Base-by-base conservation (phyloP, 2,888 invertebrate species). In the Nephrotoma guestfalica region DNA sequence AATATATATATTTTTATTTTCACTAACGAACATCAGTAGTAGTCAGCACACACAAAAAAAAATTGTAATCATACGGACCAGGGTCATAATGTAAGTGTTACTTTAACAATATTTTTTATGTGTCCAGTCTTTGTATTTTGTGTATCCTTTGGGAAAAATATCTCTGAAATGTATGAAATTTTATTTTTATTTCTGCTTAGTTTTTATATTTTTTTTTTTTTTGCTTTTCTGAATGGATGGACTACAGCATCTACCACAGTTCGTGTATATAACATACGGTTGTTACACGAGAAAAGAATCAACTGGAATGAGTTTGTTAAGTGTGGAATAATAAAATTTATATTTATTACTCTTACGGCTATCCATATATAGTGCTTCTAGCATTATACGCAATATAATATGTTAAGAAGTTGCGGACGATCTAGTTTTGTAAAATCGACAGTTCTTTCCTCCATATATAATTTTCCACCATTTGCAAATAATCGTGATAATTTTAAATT, bases 71-170 rank as follows among this genome's bases (percentile, higher is more conserved):
- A 71, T 71, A 71, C 71, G 71, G 42, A 84, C 84, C 84, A 84
- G 84, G 84, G 84, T 84, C 84, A 84, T 71, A 42, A 84, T 84
- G 84, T 84, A 84, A 84, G 84, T 84, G 84, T 84, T 84, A 84
- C 42, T 84, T 84, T 84, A 84, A 42, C 42, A 84, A 84, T 84
- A 84, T 84, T 84, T 84, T 84, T 84, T 84, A 84, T 84, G 84
- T 84, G 84, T 84, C 84, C 84, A 84, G 84, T 84, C 84, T 84
- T 84, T 84, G 41, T 41, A 84, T 41, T 42, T 84, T 84, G 42
- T 84, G 84, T 41, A 84, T 84, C 84, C 84, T 84, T 41, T 84
- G 84, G 84, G 84, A 84, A 84, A 84, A 84, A 84, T 84, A 84
- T 84, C 41, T 41, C 71, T 41, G 42, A 84, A 84, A 41, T 84